These are phyloP conservation scores for Lacerta viridis DNA, from an alignment of 2,797 vertebrate species.

Conservation along the genomic window DNA sequence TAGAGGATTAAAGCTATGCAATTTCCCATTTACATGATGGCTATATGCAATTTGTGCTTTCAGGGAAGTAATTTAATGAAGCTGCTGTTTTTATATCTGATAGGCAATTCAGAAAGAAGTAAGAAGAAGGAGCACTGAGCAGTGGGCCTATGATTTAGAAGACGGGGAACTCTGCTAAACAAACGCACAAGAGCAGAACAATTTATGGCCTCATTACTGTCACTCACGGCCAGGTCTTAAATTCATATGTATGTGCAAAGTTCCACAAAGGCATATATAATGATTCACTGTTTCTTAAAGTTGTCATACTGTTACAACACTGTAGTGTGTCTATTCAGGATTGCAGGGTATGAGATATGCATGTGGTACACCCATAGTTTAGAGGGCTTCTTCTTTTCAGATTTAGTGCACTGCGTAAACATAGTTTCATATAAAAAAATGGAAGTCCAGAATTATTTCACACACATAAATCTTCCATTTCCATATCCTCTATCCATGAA, in stretches of 20 bases:
- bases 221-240: conserved; percentile 1
- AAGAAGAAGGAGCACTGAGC: background rate
- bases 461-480: conserved; percentile 42
- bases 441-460: conserved; percentile 21
- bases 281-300: conserved; percentile 14
- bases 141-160: conserved; percentile 22
- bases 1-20: conserved; percentile 4
- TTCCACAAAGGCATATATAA: conserved; percentile 29
- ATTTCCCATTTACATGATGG: conserved; percentile 26
- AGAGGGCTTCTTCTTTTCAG: background rate
- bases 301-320: background rate
- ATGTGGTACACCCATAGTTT: background rate
- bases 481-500: conserved; percentile 20
- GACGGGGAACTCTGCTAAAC: conserved; percentile 15
- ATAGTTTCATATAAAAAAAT: background rate
- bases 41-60: background rate
- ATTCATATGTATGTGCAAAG: conserved; percentile 2
- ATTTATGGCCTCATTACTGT: conserved; percentile 4
- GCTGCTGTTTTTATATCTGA: background rate
- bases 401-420: conserved; percentile 2
- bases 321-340: conserved; percentile 3
- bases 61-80: conserved; percentile 23
- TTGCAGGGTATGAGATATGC: background rate
- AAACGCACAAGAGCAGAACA: conserved; percentile 1
- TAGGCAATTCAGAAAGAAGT: conserved; percentile 8